These are phyloP conservation scores for Aspidoscelis tigris DNA, from an alignment of 2,113 vertebrate species.

Conservation along the genomic window DNA sequence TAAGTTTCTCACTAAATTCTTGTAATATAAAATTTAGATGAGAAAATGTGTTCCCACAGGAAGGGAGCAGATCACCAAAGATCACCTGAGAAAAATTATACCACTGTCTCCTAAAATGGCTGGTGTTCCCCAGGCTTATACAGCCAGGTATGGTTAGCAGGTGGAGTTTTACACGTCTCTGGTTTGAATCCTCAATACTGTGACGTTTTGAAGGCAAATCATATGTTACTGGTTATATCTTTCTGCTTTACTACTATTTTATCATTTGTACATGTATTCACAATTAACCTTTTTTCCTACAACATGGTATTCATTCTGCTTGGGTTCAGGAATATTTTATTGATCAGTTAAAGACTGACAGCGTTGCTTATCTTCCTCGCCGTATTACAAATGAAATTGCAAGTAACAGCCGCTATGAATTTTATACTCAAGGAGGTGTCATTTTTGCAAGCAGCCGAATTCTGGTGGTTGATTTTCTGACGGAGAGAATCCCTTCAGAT, in stretches of 20 bases:
- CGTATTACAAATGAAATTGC: slow-evolving; percentile 90
- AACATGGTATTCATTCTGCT: not conserved
- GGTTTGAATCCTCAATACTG: too few relatives aligned
- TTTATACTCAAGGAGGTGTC: slow-evolving; percentile 92
- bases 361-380: slow-evolving; percentile 87
- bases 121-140: too few relatives aligned
- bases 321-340: slow-evolving; percentile 91
- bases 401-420: slow-evolving; percentile 84
- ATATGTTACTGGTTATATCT: not conserved
- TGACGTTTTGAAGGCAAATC: not conserved
- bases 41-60: too few relatives aligned
- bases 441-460: slow-evolving; percentile 96
- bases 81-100: too few relatives aligned
- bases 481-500: slow-evolving; percentile 91
- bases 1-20: too few relatives aligned
- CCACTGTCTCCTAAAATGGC: too few relatives aligned
- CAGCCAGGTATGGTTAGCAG: too few relatives aligned
- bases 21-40: too few relatives aligned
- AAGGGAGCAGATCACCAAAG: too few relatives aligned
- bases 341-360: slow-evolving; percentile 87
- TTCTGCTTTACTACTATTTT: not conserved
- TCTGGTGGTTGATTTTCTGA: slow-evolving; percentile 96
- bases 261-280: not conserved
- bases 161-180: too few relatives aligned
- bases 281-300: not conserved